These are phyloP conservation scores for Grantiella picta DNA, from an alignment of 2,113 vertebrate genomes.

Conservation along the genomic window DNA sequence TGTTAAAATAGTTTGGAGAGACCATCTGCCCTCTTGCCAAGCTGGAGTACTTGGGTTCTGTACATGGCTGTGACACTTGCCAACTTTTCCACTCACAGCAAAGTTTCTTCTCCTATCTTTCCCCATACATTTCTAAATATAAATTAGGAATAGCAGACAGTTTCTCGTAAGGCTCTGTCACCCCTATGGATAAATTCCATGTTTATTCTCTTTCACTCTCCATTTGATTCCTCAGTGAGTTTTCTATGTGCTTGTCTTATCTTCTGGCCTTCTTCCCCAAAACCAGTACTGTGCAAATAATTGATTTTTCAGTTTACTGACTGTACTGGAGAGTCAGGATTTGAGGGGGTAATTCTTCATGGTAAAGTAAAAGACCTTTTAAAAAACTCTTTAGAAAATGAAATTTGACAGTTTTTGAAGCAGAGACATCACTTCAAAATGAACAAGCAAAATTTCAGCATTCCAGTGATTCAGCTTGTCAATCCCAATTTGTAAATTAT, in stretches of 20 bases:
- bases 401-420: slow-evolving; percentile 16
- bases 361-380: slow-evolving; percentile 17
- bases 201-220: neutral
- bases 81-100: neutral
- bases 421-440: neutral
- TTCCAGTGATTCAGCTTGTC: slow-evolving; percentile 9
- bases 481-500: slow-evolving; percentile 20
- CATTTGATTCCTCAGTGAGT: neutral
- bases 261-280: neutral
- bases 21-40: slow-evolving; percentile 11
- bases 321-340: neutral
- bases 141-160: neutral
- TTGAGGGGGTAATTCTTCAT: neutral
- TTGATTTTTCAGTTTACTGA: slow-evolving; percentile 26
- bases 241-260: neutral
- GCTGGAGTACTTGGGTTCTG: neutral
- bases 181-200: neutral
- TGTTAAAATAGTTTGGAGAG: neutral
- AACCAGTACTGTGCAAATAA: neutral
- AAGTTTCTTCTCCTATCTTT: neutral
- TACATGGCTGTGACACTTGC: neutral
- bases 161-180: neutral
- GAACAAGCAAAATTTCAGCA: neutral
- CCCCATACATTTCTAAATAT: neutral
- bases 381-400: neutral